A percentile compares a stretch with the other conserved stretches of the same genome.
Evolutionary conservation across 2,113 vertebrate species (phyloP).

Genomic region (Hippolais icterina): DNA sequence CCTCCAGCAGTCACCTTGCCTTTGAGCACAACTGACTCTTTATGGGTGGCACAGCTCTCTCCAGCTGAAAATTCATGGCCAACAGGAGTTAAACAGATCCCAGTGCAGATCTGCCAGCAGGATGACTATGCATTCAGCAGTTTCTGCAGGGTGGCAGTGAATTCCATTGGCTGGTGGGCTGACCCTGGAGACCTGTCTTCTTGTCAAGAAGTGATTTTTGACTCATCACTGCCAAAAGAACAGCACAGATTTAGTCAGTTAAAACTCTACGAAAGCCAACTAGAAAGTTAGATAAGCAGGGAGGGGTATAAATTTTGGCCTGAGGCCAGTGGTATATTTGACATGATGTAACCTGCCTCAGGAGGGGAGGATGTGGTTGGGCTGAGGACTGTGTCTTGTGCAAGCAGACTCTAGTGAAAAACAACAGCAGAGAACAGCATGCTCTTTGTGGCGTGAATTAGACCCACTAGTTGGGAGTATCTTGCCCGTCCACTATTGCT

Average conservation of each 20-base stretch:
- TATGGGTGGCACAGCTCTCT: neutral
- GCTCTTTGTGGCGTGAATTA: neutral
- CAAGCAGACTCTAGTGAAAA: neutral
- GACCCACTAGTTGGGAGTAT: neutral
- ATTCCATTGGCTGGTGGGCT: neutral
- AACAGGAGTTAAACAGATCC: neutral
- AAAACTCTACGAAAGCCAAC: neutral
- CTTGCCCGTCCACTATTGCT: neutral
- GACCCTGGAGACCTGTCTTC: neutral
- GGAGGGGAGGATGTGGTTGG: neutral
- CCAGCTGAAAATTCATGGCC: neutral
- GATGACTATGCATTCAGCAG: neutral
- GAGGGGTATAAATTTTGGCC: neutral
- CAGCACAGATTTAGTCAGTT: neutral
- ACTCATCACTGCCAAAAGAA: neutral
- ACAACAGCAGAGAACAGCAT: neutral
- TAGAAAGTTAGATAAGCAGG: neutral
- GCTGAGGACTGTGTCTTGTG: neutral
- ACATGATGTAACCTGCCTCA: neutral
- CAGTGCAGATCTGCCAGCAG: neutral
- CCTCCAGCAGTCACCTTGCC: neutral
- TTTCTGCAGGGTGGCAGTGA: neutral
- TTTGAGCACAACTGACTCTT: neutral
- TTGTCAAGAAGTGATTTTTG: neutral
- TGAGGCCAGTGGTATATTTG: neutral